Base-by-base conservation (phyloP, 1,140 invertebrate genomes). In the Pseudomyrmex flavicornis region DNA sequence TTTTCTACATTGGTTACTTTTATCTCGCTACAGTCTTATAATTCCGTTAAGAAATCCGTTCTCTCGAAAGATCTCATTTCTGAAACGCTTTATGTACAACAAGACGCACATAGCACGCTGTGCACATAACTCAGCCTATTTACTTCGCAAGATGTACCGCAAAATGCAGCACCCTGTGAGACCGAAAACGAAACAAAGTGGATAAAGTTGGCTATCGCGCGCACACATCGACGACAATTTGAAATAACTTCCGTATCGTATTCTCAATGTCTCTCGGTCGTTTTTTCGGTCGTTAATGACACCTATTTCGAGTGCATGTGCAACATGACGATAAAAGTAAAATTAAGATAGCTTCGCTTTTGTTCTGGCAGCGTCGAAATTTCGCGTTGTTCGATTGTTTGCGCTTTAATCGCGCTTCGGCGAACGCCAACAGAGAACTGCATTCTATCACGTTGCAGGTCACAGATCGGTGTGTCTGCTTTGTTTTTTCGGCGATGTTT, bases 401-500 rank as follows among this genome's bases (percentile, higher is more conserved):
- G 44, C 44, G 44, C 54, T 80, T 79, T 69, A 79, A 79, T 69
- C 66, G 54, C n/a, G 48, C 12, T 66, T 76, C 22, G 22, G 8
- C 65, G 8, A 80, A 79, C 12, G 44, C n/a, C 72, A 72, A 80
- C 52, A 69, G n/a, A 20, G 12, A 13, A n/a, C 10, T 50, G 8
- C 13, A 22, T 58, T 68, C 13, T 20, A 15, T 20, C 17, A 56
- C 50, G 50, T 59, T 58, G 44, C n/a, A 58, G 44, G 35, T 76
- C 20, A 2, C 44, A 13, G 20, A 12, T 56, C 52, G 35, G 48
- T 15, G 44, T 10, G 2, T 2, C 26, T 12, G 3, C 56, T 72
- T 76, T 76, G 48, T 65, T 80, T 35, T 35, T 80, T 70, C 69
- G 56, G 7, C 44, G 44, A 50, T 70, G 46, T 80, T 65, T 65